Conservation (phyloP, 2,888 invertebrate species). For the Melinaea menophilus region DNA sequence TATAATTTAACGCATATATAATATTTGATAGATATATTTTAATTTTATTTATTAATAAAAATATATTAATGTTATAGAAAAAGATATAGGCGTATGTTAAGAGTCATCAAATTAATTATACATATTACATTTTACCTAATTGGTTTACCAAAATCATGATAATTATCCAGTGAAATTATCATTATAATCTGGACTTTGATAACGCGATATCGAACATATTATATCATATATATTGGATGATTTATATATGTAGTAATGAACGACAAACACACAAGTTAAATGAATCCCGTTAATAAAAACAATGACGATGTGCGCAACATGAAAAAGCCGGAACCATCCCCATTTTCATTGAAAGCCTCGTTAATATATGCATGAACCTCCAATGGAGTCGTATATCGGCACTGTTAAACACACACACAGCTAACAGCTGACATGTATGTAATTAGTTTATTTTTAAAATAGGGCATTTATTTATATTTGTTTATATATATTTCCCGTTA, state of each 20-base stretch:
- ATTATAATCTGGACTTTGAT: too few species aligned
- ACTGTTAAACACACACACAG: constrained; percentile 55
- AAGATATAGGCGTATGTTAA: not conserved
- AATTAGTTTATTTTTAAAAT: constrained; percentile 14
- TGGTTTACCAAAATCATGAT: too few species aligned
- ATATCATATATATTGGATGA: too few species aligned
- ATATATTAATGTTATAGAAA: too few species aligned
- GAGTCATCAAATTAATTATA: too few species aligned
- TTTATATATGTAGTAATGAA: too few species aligned
- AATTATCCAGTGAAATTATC: too few species aligned
- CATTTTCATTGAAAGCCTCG: constrained; percentile 40
- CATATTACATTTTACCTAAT: too few species aligned
- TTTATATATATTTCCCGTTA: too few species aligned
- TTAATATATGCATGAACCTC: constrained; percentile 62
- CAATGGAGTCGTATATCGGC: constrained; percentile 45
- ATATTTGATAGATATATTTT: too few species aligned
- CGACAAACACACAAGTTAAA: not conserved
- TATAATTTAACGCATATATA: not conserved
- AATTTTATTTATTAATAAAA: too few species aligned
- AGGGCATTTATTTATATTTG: constrained; percentile 6
- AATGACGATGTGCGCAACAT: constrained; percentile 5
- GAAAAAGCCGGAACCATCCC: constrained; percentile 13
- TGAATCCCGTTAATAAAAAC: not conserved
- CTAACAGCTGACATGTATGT: constrained; percentile 48
- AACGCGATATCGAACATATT: too few species aligned